A percentile compares a stretch with the other conserved stretches of the same genome.
Conservation (phyloP, 2,888 invertebrate species). For the Pseudococcus jackbeardsleyi region DNA sequence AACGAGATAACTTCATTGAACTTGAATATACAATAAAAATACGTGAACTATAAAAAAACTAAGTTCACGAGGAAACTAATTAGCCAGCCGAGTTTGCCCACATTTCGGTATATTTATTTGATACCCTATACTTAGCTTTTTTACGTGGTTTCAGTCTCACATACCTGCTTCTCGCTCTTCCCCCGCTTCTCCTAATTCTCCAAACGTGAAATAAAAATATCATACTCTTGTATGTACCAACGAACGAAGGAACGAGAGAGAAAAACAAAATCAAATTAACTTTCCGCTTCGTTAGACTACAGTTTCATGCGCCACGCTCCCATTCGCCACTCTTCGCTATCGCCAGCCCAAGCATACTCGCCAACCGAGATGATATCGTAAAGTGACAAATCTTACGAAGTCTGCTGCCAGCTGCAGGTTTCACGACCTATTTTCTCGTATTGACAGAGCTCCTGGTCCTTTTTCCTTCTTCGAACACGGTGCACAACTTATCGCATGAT, state of each 20-base stretch:
- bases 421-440: neutral
- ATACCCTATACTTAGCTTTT: neutral
- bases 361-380: neutral
- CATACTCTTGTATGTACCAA: neutral
- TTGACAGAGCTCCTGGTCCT: neutral
- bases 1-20: no score
- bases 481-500: neutral
- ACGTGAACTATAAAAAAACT: no score
- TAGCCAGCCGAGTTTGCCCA: no score
- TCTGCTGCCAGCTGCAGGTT: neutral
- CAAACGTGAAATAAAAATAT: neutral
- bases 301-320: neutral
- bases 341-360: no score
- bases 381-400: slow-evolving; percentile 8
- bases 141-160: neutral
- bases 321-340: neutral
- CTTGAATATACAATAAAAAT: no score
- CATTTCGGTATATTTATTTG: no score
- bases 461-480: neutral
- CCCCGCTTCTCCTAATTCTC: neutral
- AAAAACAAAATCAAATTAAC: slow-evolving; percentile 6
- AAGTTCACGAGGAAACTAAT: no score
- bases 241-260: neutral
- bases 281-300: neutral
- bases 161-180: neutral